Percentiles rank a stretch among this genome's conserved stretches.
Evolutionary conservation across 1,140 invertebrate species (phyloP).

Genomic region (Dolichoris vasculosae): DNA sequence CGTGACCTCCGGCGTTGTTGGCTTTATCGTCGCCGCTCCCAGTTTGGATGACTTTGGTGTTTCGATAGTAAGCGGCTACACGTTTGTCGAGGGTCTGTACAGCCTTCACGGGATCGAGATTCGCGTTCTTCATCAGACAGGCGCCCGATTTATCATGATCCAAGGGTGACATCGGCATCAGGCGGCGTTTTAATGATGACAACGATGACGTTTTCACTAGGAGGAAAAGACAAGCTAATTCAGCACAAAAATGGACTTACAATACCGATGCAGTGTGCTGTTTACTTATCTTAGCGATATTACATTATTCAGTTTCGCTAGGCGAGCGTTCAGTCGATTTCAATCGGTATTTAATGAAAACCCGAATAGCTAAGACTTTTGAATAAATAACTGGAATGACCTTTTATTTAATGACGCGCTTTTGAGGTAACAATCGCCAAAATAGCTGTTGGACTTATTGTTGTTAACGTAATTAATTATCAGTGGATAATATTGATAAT

Average conservation of each 20-base stretch:
- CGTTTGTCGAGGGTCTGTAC: conserved; percentile 52
- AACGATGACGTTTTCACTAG: conserved; percentile 56
- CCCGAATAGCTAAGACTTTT: background rate
- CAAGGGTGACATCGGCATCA: conserved; percentile 64
- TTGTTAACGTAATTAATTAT: too few relatives aligned
- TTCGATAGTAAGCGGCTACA: conserved; percentile 55
- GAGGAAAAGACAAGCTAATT: background rate
- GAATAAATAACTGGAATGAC: background rate
- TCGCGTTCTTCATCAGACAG: conserved; percentile 30
- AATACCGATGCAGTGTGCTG: background rate
- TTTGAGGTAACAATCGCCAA: too few relatives aligned
- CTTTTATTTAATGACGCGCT: too few relatives aligned
- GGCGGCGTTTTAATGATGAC: conserved; percentile 55
- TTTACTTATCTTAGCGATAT: background rate
- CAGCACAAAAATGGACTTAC: conserved; percentile 9
- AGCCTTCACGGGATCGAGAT: conserved; percentile 44
- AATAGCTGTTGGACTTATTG: too few relatives aligned
- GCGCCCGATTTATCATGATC: conserved; percentile 42
- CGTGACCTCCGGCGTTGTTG: conserved; percentile 55
- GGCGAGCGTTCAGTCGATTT: background rate
- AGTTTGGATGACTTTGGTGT: conserved; percentile 55
- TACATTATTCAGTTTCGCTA: background rate
- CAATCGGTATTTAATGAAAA: too few relatives aligned
- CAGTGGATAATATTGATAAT: too few relatives aligned
- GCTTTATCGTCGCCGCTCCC: conserved; percentile 61